Evolutionary conservation across 1,140 invertebrate genomes (phyloP).

Genomic region (Ectropis grisescens): DNA sequence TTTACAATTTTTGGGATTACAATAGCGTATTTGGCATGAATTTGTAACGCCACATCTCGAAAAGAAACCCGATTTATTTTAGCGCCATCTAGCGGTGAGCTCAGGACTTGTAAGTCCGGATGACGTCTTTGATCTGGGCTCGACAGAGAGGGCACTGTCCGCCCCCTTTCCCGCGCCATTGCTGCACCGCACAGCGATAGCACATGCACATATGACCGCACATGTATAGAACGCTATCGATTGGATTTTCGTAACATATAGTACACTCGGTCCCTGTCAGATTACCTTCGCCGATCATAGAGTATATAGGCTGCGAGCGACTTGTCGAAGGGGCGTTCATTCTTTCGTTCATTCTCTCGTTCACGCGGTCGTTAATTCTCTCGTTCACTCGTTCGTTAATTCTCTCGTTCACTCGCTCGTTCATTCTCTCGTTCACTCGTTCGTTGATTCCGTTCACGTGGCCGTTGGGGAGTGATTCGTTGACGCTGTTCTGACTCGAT

Average conservation of each 20-base stretch:
- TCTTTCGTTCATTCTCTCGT: conserved; percentile 23
- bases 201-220: conserved; percentile 99
- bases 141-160: conserved; percentile 95
- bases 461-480: conserved; percentile 46
- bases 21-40: too few species aligned
- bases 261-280: conserved; percentile 83
- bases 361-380: conserved; percentile 17
- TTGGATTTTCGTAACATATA: conserved; percentile 93
- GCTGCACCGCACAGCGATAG: conserved; percentile 93
- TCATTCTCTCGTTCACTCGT: conserved; percentile 21
- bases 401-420: conserved; percentile 18
- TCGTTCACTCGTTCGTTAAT: conserved; percentile 18
- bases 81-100: too few species aligned
- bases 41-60: too few species aligned
- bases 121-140: conserved; percentile 93
- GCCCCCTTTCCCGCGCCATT: conserved; percentile 90
- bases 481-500: conserved; percentile 42
- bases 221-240: conserved; percentile 95
- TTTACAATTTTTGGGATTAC: too few species aligned
- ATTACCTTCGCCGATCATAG: conserved; percentile 46
- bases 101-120: conserved; percentile 94
- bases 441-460: too few species aligned
- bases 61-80: conserved; percentile 18
- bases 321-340: conserved; percentile 39
- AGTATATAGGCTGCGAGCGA: conserved; percentile 37